Evolutionary conservation across 2,113 vertebrate species (phyloP).

Genomic region (Lichenostomus cassidix): DNA sequence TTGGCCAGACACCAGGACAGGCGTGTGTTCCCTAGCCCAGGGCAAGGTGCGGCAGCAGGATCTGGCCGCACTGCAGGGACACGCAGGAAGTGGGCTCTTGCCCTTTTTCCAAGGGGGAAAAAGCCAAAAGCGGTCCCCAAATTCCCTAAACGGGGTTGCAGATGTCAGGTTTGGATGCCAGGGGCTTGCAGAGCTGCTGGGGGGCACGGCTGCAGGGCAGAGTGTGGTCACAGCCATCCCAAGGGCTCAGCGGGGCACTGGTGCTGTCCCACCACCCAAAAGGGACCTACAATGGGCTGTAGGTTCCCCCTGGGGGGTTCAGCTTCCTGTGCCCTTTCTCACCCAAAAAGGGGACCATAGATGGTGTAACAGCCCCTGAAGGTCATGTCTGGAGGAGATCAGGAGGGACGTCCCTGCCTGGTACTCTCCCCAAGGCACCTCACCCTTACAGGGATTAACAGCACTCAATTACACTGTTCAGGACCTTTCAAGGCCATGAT

Average conservation of each 20-base stretch:
- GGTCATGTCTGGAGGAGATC: background rate
- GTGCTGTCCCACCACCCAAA: background rate
- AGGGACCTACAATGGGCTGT: rapidly evolving
- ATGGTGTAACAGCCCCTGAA: background rate
- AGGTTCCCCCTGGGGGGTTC: background rate
- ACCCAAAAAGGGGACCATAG: background rate
- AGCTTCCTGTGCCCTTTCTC: background rate
- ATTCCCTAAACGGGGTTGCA: background rate
- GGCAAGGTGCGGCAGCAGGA: rapidly evolving
- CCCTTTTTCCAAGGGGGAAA: background rate
- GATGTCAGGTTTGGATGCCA: rapidly evolving
- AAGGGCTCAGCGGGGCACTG: rapidly evolving
- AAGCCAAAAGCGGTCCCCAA: rapidly evolving
- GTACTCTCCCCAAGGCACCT: background rate
- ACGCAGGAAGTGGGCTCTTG: background rate
- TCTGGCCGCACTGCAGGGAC: background rate
- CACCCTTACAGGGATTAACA: rapidly evolving
- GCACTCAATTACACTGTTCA: background rate
- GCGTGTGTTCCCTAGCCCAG: rapidly evolving
- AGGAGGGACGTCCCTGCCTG: rapidly evolving
- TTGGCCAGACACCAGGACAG: rapidly evolving
- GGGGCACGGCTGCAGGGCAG: rapidly evolving
- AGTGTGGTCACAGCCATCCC: background rate
- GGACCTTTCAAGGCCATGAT: background rate
- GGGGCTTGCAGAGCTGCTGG: background rate